These are phyloP conservation scores for Bombyx mori DNA, from an alignment of 1,140 invertebrate species.

Conservation along the genomic window DNA sequence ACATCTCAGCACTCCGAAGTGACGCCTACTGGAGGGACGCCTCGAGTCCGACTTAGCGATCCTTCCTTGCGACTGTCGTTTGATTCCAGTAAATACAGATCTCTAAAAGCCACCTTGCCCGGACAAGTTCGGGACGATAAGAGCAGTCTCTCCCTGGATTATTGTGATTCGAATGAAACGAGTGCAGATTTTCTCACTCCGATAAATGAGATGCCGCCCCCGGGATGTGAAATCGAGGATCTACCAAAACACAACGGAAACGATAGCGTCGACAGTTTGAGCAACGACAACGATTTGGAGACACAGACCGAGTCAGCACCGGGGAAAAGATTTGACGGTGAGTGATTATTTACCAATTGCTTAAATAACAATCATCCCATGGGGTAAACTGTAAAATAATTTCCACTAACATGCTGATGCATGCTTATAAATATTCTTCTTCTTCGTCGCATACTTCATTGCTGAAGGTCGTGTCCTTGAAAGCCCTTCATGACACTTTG, in stretches of 20 bases:
- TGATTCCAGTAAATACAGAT: constrained; percentile 55
- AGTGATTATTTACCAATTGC: background rate
- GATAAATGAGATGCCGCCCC: constrained; percentile 67
- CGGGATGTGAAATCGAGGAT: constrained; percentile 59
- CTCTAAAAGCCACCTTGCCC: constrained; percentile 33
- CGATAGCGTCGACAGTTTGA: constrained; percentile 53
- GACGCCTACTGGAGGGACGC: constrained; percentile 47
- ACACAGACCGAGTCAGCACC: constrained; percentile 60
- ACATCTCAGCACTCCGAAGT: constrained; percentile 62
- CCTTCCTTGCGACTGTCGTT: constrained; percentile 56
- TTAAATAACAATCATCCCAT: too few species aligned
- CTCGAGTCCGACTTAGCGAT: constrained; percentile 47
- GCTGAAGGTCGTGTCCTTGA: too few species aligned
- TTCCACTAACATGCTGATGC: too few species aligned
- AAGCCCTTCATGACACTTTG: too few species aligned
- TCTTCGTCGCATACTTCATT: too few species aligned
- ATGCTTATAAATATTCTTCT: too few species aligned
- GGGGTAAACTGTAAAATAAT: too few species aligned
- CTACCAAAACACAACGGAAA: constrained; percentile 56
- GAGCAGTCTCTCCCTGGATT: constrained; percentile 61
- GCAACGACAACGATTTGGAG: constrained; percentile 58
- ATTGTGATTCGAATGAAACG: constrained; percentile 68
- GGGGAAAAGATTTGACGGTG: constrained; percentile 44
- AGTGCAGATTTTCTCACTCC: constrained; percentile 69
- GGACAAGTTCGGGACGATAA: constrained; percentile 47